Evolutionary conservation across 2,888 invertebrate species (phyloP).

Genomic region (Mystacides longicornis): DNA sequence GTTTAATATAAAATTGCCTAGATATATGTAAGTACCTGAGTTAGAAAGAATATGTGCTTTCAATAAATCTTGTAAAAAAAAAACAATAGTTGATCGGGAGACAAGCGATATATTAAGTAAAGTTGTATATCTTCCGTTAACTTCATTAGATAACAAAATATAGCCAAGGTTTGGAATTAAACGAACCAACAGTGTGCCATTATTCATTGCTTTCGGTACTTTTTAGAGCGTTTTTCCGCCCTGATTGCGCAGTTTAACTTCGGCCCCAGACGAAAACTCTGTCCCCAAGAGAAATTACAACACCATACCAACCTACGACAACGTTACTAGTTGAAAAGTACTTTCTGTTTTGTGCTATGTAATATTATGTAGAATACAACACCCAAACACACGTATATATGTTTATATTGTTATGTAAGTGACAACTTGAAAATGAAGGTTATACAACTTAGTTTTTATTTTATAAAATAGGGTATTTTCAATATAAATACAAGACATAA

Average conservation of each 20-base stretch:
- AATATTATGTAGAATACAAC: neutral
- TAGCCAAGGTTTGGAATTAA: slow-evolving; percentile 9
- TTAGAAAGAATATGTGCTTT: too few species aligned
- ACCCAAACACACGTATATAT: too few species aligned
- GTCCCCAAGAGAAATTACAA: slow-evolving; percentile 24
- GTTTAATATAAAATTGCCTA: too few species aligned
- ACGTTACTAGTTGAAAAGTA: neutral
- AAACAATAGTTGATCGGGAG: neutral
- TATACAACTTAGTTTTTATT: too few species aligned
- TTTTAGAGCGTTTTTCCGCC: slow-evolving; percentile 23
- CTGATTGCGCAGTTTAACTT: slow-evolving; percentile 23
- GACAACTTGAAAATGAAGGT: neutral
- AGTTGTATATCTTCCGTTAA: slow-evolving; percentile 4
- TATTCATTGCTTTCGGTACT: slow-evolving; percentile 12
- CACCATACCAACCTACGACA: neutral
- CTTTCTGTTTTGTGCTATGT: too few species aligned
- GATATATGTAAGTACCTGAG: too few species aligned
- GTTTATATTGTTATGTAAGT: neutral
- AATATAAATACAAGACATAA: too few species aligned
- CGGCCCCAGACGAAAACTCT: slow-evolving; percentile 8
- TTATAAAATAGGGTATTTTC: neutral
- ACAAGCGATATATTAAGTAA: neutral
- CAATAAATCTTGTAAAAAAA: too few species aligned
- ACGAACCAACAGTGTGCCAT: slow-evolving; percentile 1
- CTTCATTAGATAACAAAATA: slow-evolving; percentile 12